Percentiles rank a stretch among this genome's conserved stretches.
Conservation (phyloP, 2,797 vertebrate species). For the Microctenopoma stevenorrisi region DNA sequence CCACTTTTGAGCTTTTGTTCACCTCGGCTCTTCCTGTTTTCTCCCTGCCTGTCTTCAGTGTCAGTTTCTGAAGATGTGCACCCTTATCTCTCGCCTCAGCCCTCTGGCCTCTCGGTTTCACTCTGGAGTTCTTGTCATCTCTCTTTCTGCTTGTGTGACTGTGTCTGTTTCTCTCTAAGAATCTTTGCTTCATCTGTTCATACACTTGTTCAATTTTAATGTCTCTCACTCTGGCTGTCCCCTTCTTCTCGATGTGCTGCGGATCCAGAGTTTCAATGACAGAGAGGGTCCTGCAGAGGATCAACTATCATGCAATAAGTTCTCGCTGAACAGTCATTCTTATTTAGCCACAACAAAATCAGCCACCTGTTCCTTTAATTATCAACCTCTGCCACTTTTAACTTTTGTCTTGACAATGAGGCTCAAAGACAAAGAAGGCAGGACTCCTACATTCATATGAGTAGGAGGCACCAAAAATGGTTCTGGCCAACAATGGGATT, state of each 20-base stretch:
- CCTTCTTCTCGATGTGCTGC: not conserved
- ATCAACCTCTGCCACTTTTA: not conserved
- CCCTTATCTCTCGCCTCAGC: conserved; percentile 16
- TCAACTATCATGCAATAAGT: not conserved
- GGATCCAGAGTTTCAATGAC: not conserved
- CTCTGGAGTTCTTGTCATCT: conserved; percentile 33
- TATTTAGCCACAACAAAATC: not conserved
- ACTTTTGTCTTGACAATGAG: not conserved
- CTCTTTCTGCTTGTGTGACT: conserved; percentile 19
- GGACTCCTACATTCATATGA: conserved; percentile 15
- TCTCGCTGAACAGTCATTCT: not conserved
- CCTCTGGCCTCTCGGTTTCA: not conserved
- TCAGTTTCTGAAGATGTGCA: conserved; percentile 6
- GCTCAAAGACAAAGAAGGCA: not conserved
- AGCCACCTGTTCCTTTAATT: too few relatives aligned
- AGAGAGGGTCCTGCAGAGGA: not conserved
- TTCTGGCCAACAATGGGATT: conserved; percentile 64
- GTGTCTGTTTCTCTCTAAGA: conserved; percentile 1
- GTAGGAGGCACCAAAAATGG: conserved; percentile 20
- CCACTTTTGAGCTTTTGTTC: conserved; percentile 1
- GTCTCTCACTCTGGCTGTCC: not conserved
- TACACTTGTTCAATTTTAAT: conserved; percentile 27
- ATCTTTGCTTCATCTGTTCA: not conserved
- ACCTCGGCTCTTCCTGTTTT: conserved; percentile 22
- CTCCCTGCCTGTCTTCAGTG: not conserved